Evolutionary conservation across 2,113 vertebrate species (phyloP).

Genomic region (Sinosuthora webbiana): DNA sequence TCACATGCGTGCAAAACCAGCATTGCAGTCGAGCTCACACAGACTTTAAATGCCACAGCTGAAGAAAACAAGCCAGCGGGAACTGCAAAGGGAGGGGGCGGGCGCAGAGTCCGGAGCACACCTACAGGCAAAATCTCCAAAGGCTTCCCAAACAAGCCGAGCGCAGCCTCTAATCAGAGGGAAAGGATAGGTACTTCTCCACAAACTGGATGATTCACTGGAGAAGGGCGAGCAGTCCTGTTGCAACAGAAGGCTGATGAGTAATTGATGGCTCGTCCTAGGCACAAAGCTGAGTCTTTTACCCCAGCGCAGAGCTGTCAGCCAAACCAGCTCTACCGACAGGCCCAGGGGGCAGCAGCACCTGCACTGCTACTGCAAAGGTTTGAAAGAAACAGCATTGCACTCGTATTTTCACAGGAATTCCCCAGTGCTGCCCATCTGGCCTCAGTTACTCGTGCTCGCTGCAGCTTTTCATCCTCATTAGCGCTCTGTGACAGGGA

Average conservation of each 20-base stretch:
- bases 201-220: neutral
- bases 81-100: neutral
- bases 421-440: neutral
- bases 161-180: neutral
- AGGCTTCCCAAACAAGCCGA: neutral
- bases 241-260: slow-evolving; percentile 16
- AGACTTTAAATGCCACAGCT: slow-evolving; percentile 31
- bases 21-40: neutral
- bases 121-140: neutral
- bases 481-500: neutral
- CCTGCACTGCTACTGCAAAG: neutral
- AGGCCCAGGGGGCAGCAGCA: neutral
- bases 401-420: neutral
- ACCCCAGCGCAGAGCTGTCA: neutral
- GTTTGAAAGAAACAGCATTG: neutral
- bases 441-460: neutral
- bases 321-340: neutral
- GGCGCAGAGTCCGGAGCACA: slow-evolving; percentile 6
- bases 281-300: neutral
- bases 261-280: neutral
- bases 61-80: slow-evolving; percentile 24
- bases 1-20: neutral
- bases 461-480: neutral
- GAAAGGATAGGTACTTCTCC: neutral
- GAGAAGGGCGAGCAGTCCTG: neutral